Percentiles rank a stretch among this genome's conserved stretches.
These are phyloP conservation scores for Lepidochitona cinerea DNA, from an alignment of 2,888 invertebrate species.

Conservation along the genomic window DNA sequence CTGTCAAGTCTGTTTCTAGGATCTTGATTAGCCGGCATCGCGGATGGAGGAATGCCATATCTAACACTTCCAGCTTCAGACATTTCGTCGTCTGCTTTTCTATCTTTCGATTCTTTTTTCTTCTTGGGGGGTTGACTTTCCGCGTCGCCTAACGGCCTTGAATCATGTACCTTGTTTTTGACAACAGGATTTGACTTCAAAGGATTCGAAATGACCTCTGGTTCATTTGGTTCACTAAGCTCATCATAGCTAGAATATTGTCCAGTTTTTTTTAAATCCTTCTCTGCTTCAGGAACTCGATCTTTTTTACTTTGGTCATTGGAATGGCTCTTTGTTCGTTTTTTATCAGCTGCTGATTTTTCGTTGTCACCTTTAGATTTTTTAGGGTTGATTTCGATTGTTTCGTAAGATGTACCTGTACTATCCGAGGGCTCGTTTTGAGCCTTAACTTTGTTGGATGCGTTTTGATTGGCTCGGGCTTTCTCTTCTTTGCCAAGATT, in stretches of 20 bases:
- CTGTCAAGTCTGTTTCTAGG: background rate
- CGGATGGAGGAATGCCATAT: background rate
- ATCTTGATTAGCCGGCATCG: background rate
- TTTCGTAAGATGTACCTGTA: background rate
- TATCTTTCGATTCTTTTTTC: slow-evolving; percentile 26
- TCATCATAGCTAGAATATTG: slow-evolving; percentile 30
- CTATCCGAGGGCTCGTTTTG: background rate
- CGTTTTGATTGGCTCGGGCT: background rate
- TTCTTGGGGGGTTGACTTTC: slow-evolving; percentile 43
- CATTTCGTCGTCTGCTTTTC: background rate
- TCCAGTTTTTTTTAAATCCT: background rate
- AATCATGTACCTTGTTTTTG: slow-evolving; percentile 29
- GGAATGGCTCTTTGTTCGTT: background rate
- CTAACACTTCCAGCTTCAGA: background rate
- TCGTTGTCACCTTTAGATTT: background rate
- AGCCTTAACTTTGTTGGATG: background rate
- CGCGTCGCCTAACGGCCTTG: slow-evolving; percentile 22
- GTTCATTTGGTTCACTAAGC: slow-evolving; percentile 27
- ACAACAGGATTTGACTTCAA: slow-evolving; percentile 31
- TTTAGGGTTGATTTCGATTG: background rate
- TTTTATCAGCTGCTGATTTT: background rate
- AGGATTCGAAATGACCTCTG: slow-evolving; percentile 27
- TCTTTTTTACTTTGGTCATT: background rate
- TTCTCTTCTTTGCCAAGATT: background rate
- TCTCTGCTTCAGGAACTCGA: background rate